A percentile compares a stretch with the other conserved stretches of the same genome.
These are phyloP conservation scores for Pristionchus exspectatus DNA, from an alignment of 2,888 invertebrate species.

Conservation along the genomic window DNA sequence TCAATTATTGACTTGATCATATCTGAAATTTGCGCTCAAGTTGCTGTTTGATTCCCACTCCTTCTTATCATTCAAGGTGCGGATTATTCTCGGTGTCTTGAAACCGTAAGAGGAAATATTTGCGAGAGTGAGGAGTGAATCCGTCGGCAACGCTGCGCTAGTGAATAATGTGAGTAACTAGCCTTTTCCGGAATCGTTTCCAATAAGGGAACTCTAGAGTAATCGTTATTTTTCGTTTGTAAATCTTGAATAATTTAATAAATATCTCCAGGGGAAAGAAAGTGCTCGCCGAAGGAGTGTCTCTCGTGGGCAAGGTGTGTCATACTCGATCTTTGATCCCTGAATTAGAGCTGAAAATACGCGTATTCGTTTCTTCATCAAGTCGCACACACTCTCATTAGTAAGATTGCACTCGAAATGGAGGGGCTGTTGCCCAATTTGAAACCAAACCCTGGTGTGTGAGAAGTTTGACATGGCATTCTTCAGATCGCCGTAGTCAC, in stretches of 20 bases:
- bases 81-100: background rate
- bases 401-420: background rate
- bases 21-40: background rate
- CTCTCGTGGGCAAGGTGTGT: background rate
- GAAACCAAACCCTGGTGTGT: background rate
- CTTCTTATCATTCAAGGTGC: constrained; percentile 1
- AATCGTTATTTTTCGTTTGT: background rate
- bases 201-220: too few relatives aligned
- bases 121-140: background rate
- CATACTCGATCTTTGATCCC: background rate
- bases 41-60: background rate
- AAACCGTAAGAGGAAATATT: background rate
- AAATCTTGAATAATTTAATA: background rate
- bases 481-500: constrained; percentile 86
- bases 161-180: background rate
- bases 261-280: background rate
- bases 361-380: background rate
- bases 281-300: background rate
- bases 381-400: too few relatives aligned
- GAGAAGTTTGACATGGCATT: too few relatives aligned
- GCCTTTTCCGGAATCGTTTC: too few relatives aligned
- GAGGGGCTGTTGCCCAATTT: background rate
- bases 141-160: background rate
- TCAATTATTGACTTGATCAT: background rate
- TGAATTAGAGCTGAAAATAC: too few relatives aligned